A percentile compares a stretch with the other conserved stretches of the same genome.
Conservation (phyloP, 64 coral and sea anemone genomes). For the Pachyseris speciosa region DNA sequence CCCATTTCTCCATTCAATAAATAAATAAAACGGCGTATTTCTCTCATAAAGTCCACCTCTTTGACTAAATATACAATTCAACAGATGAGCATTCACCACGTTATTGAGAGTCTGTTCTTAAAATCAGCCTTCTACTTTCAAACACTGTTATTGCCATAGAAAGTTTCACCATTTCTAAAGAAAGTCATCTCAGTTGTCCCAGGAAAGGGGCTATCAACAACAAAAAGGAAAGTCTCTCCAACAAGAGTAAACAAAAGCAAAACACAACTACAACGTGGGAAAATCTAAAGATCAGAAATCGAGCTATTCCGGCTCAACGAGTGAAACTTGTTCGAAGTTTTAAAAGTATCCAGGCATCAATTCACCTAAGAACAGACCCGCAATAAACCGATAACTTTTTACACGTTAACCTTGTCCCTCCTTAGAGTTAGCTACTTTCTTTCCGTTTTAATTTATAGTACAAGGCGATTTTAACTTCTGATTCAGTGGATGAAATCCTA, state of each 20-base stretch:
- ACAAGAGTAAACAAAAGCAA: neutral
- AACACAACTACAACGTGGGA: too few relatives aligned
- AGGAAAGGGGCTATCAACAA: too few relatives aligned
- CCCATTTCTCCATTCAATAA: conserved; percentile 9
- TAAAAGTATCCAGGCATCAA: too few relatives aligned
- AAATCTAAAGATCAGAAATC: neutral
- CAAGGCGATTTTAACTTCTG: neutral
- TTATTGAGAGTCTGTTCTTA: neutral
- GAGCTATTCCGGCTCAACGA: too few relatives aligned
- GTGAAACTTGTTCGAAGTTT: too few relatives aligned
- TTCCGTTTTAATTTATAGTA: too few relatives aligned
- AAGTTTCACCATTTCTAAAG: too few relatives aligned
- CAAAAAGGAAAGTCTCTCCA: neutral
- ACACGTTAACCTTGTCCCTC: neutral
- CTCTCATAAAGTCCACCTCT: neutral
- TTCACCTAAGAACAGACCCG: conserved; percentile 6
- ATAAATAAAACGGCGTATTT: conserved; percentile 13
- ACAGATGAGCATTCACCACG: neutral
- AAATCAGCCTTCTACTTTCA: too few relatives aligned
- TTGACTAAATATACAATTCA: neutral
- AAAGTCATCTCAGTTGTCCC: too few relatives aligned
- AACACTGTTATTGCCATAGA: too few relatives aligned
- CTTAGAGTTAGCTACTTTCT: neutral
- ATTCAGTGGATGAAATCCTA: neutral
- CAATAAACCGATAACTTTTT: neutral